Evolutionary conservation across 1,140 invertebrate genomes (phyloP).

Genomic region (Tetragnatha versicolor): DNA sequence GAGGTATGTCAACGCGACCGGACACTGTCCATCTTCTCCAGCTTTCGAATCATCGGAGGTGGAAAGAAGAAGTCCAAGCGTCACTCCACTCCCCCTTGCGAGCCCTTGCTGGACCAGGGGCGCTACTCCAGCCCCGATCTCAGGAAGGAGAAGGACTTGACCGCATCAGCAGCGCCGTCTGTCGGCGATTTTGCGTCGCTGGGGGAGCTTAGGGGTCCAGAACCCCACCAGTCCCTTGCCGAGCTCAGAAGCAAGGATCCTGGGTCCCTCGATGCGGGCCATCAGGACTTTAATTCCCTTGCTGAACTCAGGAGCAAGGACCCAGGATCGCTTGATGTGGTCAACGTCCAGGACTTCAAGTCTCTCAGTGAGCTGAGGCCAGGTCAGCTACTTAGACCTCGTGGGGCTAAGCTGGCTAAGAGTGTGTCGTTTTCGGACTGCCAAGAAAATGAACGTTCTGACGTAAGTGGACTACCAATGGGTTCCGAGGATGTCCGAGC

Average conservation of each 20-base stretch:
- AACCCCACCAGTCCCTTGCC: too few relatives aligned
- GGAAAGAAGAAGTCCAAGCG: slow-evolving; percentile 9
- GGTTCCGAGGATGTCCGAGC: too few relatives aligned
- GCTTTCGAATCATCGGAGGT: slow-evolving; percentile 22
- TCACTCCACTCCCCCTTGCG: not conserved
- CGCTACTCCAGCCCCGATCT: slow-evolving; percentile 40
- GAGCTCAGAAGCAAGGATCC: too few relatives aligned
- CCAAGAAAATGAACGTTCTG: too few relatives aligned
- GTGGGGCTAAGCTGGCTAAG: slow-evolving; percentile 3
- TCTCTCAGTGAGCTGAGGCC: slow-evolving; percentile 3
- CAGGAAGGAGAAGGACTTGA: slow-evolving; percentile 1
- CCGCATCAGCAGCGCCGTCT: not conserved
- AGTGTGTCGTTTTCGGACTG: slow-evolving; percentile 44
- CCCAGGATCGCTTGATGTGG: too few relatives aligned
- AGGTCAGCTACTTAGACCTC: too few relatives aligned
- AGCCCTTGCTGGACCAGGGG: not conserved
- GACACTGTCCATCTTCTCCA: slow-evolving; percentile 37
- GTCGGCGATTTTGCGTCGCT: not conserved
- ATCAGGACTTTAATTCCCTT: not conserved
- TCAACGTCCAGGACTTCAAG: too few relatives aligned
- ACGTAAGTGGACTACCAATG: too few relatives aligned
- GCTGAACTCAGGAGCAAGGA: too few relatives aligned
- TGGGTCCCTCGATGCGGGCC: too few relatives aligned
- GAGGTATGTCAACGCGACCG: slow-evolving; percentile 34
- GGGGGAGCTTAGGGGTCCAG: not conserved